phyloP scores from a whole-genome alignment of 2,888 invertebrate species.

The Rhingia campestris region DNA sequence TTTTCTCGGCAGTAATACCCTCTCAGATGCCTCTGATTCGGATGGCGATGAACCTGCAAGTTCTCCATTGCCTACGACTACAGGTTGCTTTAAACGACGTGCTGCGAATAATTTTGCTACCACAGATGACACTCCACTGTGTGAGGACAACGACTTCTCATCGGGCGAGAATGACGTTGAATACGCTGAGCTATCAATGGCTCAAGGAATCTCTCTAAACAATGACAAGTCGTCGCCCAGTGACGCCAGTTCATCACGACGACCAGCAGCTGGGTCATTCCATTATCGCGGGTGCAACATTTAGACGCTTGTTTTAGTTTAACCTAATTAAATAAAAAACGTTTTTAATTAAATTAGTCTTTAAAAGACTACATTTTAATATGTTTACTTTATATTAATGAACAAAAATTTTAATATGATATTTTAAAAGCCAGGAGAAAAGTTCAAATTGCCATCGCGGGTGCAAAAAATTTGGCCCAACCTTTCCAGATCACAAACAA shows the following conservation, averaged over 20 bases:
- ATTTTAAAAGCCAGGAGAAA: no score
- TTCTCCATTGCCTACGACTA: slow-evolving; percentile 40
- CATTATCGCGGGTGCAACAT: no score
- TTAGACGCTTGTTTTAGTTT: no score
- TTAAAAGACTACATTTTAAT: no score
- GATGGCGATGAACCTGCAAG: slow-evolving; percentile 91
- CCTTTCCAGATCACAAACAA: no score
- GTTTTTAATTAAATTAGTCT: no score
- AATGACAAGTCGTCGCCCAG: slow-evolving; percentile 47
- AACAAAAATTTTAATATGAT: no score
- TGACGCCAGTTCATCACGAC: slow-evolving; percentile 46
- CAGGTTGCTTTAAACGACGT: slow-evolving; percentile 45
- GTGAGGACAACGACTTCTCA: slow-evolving; percentile 90
- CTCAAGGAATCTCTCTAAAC: slow-evolving; percentile 80
- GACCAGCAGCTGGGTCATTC: no score
- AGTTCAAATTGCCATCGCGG: no score
- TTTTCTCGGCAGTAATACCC: slow-evolving; percentile 77
- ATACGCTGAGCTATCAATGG: slow-evolving; percentile 85
- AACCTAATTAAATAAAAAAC: no score
- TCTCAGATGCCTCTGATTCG: slow-evolving; percentile 87
- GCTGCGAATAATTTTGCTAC: slow-evolving; percentile 44
- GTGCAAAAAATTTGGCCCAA: no score
- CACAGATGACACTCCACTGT: slow-evolving; percentile 42
- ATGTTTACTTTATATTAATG: no score
- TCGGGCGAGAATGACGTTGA: slow-evolving; percentile 90